Conservation (phyloP, 2,797 vertebrate species). For the Centropyge bicolor region DNA sequence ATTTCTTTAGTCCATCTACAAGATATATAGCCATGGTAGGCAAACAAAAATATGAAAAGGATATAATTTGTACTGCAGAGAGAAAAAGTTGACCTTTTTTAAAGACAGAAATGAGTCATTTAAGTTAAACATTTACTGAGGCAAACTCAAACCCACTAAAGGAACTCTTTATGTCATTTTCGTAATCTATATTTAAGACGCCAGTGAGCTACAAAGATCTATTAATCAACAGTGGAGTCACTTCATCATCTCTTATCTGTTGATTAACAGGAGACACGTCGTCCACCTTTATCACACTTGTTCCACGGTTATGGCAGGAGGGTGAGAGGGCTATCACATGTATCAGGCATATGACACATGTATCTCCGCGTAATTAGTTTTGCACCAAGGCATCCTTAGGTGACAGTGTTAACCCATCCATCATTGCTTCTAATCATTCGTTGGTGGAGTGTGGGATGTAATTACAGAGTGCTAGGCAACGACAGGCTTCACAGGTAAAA, state of each 20-base stretch:
- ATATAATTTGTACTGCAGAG: not conserved
- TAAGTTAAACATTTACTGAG: not conserved
- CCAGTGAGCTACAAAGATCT: slow-evolving; percentile 32
- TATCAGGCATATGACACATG: slow-evolving; percentile 77
- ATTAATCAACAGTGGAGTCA: slow-evolving; percentile 59
- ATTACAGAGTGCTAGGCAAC: slow-evolving; percentile 82
- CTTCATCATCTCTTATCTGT: slow-evolving; percentile 77
- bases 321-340: slow-evolving; percentile 70
- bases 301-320: slow-evolving; percentile 58
- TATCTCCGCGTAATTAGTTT: slow-evolving; percentile 76
- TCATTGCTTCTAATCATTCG: slow-evolving; percentile 79
- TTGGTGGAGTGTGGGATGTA: slow-evolving; percentile 77
- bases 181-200: slow-evolving; percentile 18
- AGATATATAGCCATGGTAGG: not conserved
- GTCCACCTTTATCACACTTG: slow-evolving; percentile 68
- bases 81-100: not conserved
- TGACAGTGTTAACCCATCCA: slow-evolving; percentile 81
- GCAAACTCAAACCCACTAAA: slow-evolving; percentile 16
- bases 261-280: slow-evolving; percentile 67
- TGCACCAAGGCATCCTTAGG: slow-evolving; percentile 70
- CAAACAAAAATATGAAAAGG: not conserved
- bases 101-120: not conserved
- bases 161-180: slow-evolving; percentile 16
- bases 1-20: not conserved
- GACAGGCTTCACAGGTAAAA: slow-evolving; percentile 81